These are phyloP conservation scores for Aptenodytes patagonicus DNA, from an alignment of 2,113 vertebrate species.

Conservation along the genomic window DNA sequence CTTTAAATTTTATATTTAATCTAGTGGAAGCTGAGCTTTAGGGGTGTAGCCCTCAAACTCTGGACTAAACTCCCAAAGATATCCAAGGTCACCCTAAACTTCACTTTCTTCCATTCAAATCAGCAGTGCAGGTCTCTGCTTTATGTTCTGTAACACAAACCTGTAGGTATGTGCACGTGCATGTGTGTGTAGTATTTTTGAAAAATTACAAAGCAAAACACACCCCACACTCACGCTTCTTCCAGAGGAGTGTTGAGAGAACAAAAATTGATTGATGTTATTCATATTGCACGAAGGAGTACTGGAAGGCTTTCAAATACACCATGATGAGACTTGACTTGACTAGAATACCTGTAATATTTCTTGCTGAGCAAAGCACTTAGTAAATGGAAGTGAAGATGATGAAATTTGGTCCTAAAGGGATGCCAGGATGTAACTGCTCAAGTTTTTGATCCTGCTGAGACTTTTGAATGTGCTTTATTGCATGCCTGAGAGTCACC, in stretches of 20 bases:
- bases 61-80: not conserved
- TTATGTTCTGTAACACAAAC: not conserved
- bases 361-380: constrained; percentile 36
- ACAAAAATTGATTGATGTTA: constrained; percentile 34
- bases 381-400: constrained; percentile 6
- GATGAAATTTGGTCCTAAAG: constrained; percentile 28
- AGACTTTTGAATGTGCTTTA: not conserved
- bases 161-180: not conserved
- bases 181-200: not conserved
- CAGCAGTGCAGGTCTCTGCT: not conserved
- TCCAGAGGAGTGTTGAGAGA: constrained; percentile 1
- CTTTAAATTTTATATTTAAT: not conserved
- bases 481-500: not conserved
- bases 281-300: not conserved
- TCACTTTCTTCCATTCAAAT: not conserved
- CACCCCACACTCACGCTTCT: not conserved
- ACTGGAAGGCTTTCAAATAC: constrained; percentile 49
- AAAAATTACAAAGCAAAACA: not conserved
- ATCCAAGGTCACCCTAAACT: not conserved
- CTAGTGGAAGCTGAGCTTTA: not conserved
- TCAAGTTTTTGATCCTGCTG: constrained; percentile 12
- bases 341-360: not conserved
- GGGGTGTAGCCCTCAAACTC: not conserved
- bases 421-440: not conserved
- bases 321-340: not conserved